Base-by-base conservation (phyloP, 2,113 vertebrate genomes). In the Macaca fascicularis region DNA sequence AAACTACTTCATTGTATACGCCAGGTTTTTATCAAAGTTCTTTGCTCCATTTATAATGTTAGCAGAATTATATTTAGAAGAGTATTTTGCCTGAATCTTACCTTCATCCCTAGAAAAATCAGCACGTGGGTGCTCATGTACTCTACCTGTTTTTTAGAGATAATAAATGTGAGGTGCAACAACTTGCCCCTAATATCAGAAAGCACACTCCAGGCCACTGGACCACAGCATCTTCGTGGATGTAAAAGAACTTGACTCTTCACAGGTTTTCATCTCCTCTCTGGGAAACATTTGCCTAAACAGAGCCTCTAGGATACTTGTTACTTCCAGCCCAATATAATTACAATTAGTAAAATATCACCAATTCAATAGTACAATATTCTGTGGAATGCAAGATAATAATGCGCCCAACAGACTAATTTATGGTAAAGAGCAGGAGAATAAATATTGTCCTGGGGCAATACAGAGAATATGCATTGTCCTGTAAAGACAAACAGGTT, bases 41-140 rank as follows among this genome's bases (percentile, higher is more conserved):
- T 94, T 97, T 96, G 57, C 40, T 38, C 48, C 61, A 89, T 96
- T 98, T 98, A 94, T 79, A 97, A 11, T 50, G 98, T 97, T 95
- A 95, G 95, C 50, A 45, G 85, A 70, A 43, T 88, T 78, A 96
- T 95, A 96, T 93, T 89, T 93, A 92, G 78, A 96, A 55, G 97
- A 82, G 91, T 93, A 98, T 22, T 89, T 25, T 98, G 80, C 22
- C 61, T 98, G 97, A 98, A 97, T 83, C 96, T 97, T 96, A 96
- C 84, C 79, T 98, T 97, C 96, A 96, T 89, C 67, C 75, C 48
- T 69, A 64, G n/a, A 95, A 35, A 97, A 96, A 94, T 94, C 72
- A 61, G 61, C 59, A 9, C 59, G 27, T 55, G 52, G 52, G 6
- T 19, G 52, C 19, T 55, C 52, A 20, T 2, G 52, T 55, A 20